A percentile compares a stretch with the other conserved stretches of the same genome.
Conservation (phyloP, 2,113 vertebrate species). For the Microtus richardsoni region DNA sequence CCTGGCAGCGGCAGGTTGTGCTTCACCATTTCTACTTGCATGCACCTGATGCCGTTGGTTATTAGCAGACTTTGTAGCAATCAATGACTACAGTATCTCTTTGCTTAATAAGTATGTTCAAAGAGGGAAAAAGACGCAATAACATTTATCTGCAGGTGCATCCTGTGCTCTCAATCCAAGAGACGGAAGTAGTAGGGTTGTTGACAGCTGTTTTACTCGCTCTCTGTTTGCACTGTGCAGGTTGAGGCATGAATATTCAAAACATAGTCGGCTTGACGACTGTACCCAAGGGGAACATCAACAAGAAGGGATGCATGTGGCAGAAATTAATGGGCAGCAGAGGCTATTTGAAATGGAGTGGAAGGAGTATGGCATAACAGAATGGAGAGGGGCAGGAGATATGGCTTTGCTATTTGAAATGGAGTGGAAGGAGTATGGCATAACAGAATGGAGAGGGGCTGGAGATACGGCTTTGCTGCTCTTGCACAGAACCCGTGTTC, state of each 20-base stretch:
- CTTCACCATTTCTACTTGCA: conserved; percentile 70
- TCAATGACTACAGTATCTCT: conserved; percentile 79
- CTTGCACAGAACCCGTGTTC: no score
- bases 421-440: neutral
- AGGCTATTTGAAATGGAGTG: conserved; percentile 39
- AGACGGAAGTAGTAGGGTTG: conserved; percentile 46
- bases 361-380: neutral
- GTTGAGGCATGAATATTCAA: conserved; percentile 76
- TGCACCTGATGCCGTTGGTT: conserved; percentile 76
- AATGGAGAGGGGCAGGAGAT: neutral
- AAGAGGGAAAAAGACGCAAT: conserved; percentile 49
- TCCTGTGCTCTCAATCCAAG: conserved; percentile 68
- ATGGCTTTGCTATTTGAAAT: neutral
- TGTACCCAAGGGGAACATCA: conserved; percentile 71
- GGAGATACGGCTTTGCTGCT: neutral
- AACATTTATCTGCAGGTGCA: conserved; percentile 70
- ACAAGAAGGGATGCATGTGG: neutral
- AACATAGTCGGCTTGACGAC: conserved; percentile 56
- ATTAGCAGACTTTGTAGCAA: conserved; percentile 78
- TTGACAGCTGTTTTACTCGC: conserved; percentile 75
- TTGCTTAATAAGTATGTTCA: conserved; percentile 58
- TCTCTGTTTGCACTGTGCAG: conserved; percentile 39
- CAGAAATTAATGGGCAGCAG: conserved; percentile 53
- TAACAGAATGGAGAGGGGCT: neutral
- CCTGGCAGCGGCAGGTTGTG: conserved; percentile 75